Base-by-base conservation (phyloP, 2,113 vertebrate species). In the Cyprinodon tularosa region DNA sequence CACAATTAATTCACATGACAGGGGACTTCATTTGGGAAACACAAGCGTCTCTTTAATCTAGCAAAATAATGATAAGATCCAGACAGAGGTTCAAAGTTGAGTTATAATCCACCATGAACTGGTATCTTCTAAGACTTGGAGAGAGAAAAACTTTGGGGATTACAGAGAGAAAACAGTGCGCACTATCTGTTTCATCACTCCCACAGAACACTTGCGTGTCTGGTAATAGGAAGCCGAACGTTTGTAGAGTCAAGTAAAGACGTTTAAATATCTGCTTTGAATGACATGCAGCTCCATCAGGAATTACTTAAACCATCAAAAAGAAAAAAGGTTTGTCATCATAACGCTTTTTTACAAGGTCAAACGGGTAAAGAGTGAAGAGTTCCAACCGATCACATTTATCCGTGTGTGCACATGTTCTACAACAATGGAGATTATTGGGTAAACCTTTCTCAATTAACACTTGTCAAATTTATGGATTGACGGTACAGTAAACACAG, bases 41-140 rank as follows among this genome's bases (percentile, higher is more conserved):
- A 64, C 11, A 66, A 57, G 22, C 65, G 74, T 70, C 53, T 63
- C 72, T 85, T 82, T 83, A 81, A 90, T 88, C 78, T 74, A 13
- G 13, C 2, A 17, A 14, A 61, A 65, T 57, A 71, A 62, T 75
- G 81, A 77, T 74, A 57, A 42, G 81, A 81, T 57, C 72, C 78
- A 80, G 74, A 88, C 84, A 75, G 12, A 62, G 73, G 73, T 1
- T 47, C 29, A 50, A 80, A 70, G 78, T 70, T 80, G n/a, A 44
- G 39, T 86, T 84, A 85, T 85, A 90, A 90, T 90, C 73, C 81
- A 74, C 81, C 63, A 66, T 89, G 85, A 84, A 90, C 70, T 71
- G 63, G 61, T 79, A 81, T 86, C 81, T 89, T 80, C 61, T 76
- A 57, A 82, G 76, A 83, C 78, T 88, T n/a, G 15, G 48, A 67